Conservation (phyloP, 2,113 vertebrate species). For the Trematomus loennbergii region DNA sequence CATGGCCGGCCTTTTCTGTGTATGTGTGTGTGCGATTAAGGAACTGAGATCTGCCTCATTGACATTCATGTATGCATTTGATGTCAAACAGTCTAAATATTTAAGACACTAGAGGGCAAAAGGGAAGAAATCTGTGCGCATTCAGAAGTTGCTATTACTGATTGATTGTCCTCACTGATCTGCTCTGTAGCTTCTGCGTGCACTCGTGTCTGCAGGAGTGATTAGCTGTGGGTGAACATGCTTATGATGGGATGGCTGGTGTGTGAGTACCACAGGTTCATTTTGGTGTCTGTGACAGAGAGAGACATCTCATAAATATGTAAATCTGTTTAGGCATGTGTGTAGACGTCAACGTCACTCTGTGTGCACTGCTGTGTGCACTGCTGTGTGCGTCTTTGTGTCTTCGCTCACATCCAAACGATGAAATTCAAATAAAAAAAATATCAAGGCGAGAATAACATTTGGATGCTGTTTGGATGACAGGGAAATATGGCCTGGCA, state of each 20-base stretch:
- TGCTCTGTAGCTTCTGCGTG: slow-evolving; percentile 27
- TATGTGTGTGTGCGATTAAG: slow-evolving; percentile 28
- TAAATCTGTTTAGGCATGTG: slow-evolving; percentile 13
- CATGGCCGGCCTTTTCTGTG: slow-evolving; percentile 1
- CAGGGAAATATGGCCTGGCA: slow-evolving; percentile 53
- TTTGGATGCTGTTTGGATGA: slow-evolving; percentile 58
- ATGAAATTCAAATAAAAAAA: slow-evolving; percentile 50
- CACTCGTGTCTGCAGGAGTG: slow-evolving; percentile 23
- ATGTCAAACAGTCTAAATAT: slow-evolving; percentile 83
- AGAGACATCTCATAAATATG: slow-evolving; percentile 46
- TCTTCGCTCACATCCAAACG: slow-evolving; percentile 16
- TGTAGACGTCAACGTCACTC: not conserved
- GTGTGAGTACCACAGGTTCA: slow-evolving; percentile 4
- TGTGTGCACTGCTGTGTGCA: not conserved
- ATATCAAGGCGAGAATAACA: slow-evolving; percentile 50
- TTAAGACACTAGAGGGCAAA: slow-evolving; percentile 76
- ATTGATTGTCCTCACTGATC: slow-evolving; percentile 64
- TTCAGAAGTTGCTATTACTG: slow-evolving; percentile 64
- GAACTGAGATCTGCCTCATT: slow-evolving; percentile 68
- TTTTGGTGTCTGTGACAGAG: not conserved
- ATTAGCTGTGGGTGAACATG: slow-evolving; percentile 20
- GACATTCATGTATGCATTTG: slow-evolving; percentile 81
- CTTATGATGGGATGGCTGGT: slow-evolving; percentile 1
- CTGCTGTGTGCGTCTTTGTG: slow-evolving; percentile 14
- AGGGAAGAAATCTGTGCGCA: slow-evolving; percentile 57